Evolutionary conservation across 2,113 vertebrate species (phyloP).

Genomic region (Glaucidium brasilianum): DNA sequence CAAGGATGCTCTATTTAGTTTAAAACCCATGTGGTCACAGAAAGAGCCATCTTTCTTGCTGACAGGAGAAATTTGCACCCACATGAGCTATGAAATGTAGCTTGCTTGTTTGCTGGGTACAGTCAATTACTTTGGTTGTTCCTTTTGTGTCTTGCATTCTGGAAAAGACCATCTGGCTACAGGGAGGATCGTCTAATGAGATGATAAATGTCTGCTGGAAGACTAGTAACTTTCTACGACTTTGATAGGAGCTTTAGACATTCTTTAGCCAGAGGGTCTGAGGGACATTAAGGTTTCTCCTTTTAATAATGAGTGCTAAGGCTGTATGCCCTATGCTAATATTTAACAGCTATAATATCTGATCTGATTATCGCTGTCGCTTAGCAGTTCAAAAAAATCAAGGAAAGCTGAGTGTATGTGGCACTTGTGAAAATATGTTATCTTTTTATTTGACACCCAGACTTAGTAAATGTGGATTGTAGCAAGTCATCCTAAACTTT

Average conservation of each 20-base stretch:
- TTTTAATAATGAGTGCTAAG: not conserved
- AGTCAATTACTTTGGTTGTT: not conserved
- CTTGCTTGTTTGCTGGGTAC: not conserved
- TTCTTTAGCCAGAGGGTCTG: not conserved
- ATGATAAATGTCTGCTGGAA: not conserved
- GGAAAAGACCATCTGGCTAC: not conserved
- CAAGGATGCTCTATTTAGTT: not conserved
- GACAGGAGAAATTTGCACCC: not conserved
- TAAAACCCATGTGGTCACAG: not conserved
- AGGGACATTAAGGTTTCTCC: not conserved
- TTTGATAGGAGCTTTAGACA: not conserved
- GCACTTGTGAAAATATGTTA: not conserved
- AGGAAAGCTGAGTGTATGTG: accelerated
- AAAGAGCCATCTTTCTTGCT: not conserved
- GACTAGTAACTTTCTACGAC: not conserved
- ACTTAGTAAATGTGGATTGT: not conserved
- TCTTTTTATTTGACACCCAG: not conserved
- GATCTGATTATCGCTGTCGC: not conserved
- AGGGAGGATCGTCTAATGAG: not conserved
- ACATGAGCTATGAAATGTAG: not conserved
- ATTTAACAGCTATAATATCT: not conserved
- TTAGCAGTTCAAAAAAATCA: not conserved
- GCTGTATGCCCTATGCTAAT: not conserved
- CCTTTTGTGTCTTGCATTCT: not conserved
- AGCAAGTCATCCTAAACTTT: not conserved